Conservation (phyloP, 2,888 invertebrate species). For the Drosophila atripex region DNA sequence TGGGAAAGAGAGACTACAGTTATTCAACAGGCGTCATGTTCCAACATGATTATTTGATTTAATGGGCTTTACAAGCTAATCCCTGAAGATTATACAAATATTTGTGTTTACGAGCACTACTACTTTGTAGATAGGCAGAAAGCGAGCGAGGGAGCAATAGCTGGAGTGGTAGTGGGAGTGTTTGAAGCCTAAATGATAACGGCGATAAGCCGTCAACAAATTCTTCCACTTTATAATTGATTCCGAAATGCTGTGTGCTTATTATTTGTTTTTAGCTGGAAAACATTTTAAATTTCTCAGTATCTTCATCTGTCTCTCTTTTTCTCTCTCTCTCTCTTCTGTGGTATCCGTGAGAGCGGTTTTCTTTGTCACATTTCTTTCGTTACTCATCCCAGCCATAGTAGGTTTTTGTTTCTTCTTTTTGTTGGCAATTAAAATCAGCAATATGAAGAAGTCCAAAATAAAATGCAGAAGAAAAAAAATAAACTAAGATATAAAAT, state of each 20-base stretch:
- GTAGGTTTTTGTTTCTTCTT: constrained; percentile 19
- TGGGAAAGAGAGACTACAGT: not conserved
- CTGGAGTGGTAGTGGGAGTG: not conserved
- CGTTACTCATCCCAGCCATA: constrained; percentile 28
- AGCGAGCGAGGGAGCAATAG: constrained; percentile 9
- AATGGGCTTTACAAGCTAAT: not conserved
- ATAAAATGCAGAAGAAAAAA: constrained; percentile 3
- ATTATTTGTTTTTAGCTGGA: not conserved
- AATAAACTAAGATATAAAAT: constrained; percentile 10
- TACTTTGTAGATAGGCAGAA: not conserved
- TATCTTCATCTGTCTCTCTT: not conserved
- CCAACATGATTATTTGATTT: not conserved
- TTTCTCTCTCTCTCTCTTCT: not conserved
- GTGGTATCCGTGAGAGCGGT: constrained; percentile 17
- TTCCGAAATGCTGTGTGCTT: constrained; percentile 6
- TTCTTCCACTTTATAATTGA: constrained; percentile 27
- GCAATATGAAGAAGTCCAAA: constrained; percentile 23
- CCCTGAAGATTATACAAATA: constrained; percentile 1
- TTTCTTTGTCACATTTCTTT: constrained; percentile 40
- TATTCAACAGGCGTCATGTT: not conserved
- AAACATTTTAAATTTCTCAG: not conserved
- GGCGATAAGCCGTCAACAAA: constrained; percentile 26
- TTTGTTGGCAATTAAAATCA: constrained; percentile 47
- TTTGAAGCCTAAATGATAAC: constrained; percentile 6
- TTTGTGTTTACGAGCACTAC: not conserved